Percentiles rank a stretch among this genome's conserved stretches.
Conservation (phyloP, 2,797 vertebrate genomes). For the Capromys pilorides region DNA sequence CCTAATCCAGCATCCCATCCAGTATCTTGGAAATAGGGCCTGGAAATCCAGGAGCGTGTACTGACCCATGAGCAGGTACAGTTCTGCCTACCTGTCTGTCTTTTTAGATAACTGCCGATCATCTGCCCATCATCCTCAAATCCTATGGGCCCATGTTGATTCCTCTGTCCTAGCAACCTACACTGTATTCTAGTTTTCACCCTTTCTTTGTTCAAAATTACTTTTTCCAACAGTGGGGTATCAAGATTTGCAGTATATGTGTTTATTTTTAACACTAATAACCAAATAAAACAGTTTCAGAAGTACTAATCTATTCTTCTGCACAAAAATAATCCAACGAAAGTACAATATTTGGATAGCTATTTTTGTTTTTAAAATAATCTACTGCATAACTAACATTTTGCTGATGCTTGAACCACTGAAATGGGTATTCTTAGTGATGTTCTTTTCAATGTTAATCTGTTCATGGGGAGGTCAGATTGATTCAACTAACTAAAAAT, state of each 20-base stretch:
- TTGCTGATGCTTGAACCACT: background rate
- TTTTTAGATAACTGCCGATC: background rate
- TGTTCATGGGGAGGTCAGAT: background rate
- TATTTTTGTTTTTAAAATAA: background rate
- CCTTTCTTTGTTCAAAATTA: background rate
- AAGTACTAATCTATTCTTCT: background rate
- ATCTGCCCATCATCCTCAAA: background rate
- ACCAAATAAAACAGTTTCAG: background rate
- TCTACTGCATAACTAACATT: background rate
- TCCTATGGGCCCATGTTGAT: background rate
- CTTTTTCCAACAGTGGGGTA: background rate
- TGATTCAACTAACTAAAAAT: slow-evolving; percentile 56
- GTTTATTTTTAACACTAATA: slow-evolving; percentile 39
- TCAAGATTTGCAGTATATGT: background rate
- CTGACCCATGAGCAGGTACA: background rate
- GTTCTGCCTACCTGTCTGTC: accelerated
- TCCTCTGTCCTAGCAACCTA: background rate
- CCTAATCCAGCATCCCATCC: background rate
- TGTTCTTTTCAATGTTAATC: background rate
- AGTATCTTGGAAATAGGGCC: background rate
- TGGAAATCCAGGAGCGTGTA: background rate
- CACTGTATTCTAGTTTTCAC: background rate
- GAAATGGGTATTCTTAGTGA: background rate
- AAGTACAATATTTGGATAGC: background rate
- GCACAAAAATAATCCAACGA: background rate